These are phyloP conservation scores for Plecotus auritus DNA, from an alignment of 2,113 vertebrate species.

Conservation along the genomic window DNA sequence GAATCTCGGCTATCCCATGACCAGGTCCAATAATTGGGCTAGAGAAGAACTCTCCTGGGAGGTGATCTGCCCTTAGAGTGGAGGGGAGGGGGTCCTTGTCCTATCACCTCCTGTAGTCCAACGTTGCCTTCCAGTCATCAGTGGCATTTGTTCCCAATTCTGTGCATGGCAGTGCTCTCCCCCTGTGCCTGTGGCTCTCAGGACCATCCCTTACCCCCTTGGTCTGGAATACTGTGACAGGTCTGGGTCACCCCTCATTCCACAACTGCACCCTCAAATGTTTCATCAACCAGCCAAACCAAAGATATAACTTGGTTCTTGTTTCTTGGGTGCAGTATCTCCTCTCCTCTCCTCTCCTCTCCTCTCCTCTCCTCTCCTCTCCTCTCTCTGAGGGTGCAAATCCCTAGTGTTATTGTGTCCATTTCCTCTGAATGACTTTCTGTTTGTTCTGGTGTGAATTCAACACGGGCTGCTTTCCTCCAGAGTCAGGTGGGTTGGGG, in stretches of 20 bases:
- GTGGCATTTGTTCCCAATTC: neutral
- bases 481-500: neutral
- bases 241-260: neutral
- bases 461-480: neutral
- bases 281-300: neutral
- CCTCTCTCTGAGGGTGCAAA: neutral
- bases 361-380: neutral
- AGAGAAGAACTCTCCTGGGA: neutral
- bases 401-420: neutral
- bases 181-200: neutral
- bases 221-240: neutral
- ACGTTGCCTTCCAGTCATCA: neutral
- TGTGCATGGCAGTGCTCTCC: neutral
- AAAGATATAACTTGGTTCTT: neutral
- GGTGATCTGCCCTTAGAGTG: neutral
- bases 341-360: neutral
- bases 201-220: neutral
- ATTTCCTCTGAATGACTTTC: neutral
- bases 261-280: neutral
- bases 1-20: no score
- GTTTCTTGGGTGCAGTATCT: neutral
- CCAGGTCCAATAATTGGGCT: neutral
- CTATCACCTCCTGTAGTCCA: neutral
- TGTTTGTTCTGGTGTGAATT: neutral
- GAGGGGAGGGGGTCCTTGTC: neutral